Percentiles rank a stretch among this genome's conserved stretches.
These are phyloP conservation scores for Drosophila mimetica DNA, from an alignment of 2,888 invertebrate genomes.

Conservation along the genomic window DNA sequence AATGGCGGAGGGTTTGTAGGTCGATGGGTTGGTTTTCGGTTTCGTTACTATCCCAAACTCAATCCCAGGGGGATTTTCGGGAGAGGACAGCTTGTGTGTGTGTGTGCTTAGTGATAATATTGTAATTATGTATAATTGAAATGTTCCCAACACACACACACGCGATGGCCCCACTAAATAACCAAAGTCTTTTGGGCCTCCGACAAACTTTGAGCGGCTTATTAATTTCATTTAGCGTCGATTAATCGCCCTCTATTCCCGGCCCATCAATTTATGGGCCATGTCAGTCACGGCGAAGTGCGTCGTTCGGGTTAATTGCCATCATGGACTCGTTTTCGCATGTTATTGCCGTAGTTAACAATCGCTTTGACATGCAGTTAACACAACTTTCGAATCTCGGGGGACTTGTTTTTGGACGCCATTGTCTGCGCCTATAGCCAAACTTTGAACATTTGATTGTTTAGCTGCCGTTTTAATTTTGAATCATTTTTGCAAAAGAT, in stretches of 20 bases:
- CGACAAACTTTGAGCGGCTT: conserved; percentile 63
- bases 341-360: conserved; percentile 2
- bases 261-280: conserved; percentile 10
- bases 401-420: background rate
- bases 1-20: conserved; percentile 14
- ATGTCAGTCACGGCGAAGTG: background rate
- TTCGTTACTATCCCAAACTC: too few relatives aligned
- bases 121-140: conserved; percentile 70
- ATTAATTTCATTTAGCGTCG: conserved; percentile 69
- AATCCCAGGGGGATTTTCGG: background rate
- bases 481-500: too few relatives aligned
- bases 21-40: background rate
- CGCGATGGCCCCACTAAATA: conserved; percentile 9
- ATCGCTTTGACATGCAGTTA: conserved; percentile 18
- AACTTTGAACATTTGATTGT: conserved; percentile 3
- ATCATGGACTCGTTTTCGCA: background rate
- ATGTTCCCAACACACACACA: conserved; percentile 49
- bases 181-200: conserved; percentile 22
- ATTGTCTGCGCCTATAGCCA: background rate
- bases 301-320: conserved; percentile 2
- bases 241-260: conserved; percentile 50
- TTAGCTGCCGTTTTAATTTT: too few relatives aligned
- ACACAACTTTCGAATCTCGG: background rate
- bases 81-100: conserved; percentile 6
- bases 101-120: conserved; percentile 55